Conservation (phyloP, 1,140 invertebrate genomes). For the Rhynchophorus ferrugineus region DNA sequence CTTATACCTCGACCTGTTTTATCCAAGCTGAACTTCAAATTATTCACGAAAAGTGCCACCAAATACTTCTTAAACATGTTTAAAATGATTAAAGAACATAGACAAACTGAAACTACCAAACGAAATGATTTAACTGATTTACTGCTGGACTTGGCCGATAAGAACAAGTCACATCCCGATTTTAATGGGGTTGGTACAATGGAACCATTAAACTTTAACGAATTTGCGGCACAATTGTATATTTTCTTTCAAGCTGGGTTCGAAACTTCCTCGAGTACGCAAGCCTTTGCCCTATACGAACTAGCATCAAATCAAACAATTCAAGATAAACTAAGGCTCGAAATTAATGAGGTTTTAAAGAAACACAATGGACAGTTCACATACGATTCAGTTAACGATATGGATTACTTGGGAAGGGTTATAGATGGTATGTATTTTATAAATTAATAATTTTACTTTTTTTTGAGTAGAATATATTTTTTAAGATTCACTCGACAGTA, state of each 20-base stretch:
- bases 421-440: slow-evolving; percentile 40
- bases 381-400: slow-evolving; percentile 49
- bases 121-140: slow-evolving; percentile 18
- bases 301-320: slow-evolving; percentile 42
- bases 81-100: slow-evolving; percentile 10
- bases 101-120: slow-evolving; percentile 6
- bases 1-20: slow-evolving; percentile 40
- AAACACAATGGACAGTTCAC: slow-evolving; percentile 45
- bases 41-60: slow-evolving; percentile 25
- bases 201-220: slow-evolving; percentile 23
- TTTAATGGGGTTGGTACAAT: slow-evolving; percentile 18
- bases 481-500: too few species aligned
- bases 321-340: slow-evolving; percentile 42
- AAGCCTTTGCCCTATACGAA: slow-evolving; percentile 45
- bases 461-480: too few species aligned
- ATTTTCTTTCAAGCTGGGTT: slow-evolving; percentile 49
- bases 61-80: slow-evolving; percentile 24
- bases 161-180: slow-evolving; percentile 16
- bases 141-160: slow-evolving; percentile 18
- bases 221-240: slow-evolving; percentile 40
- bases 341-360: slow-evolving; percentile 43
- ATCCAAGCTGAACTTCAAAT: slow-evolving; percentile 27
- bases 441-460: background rate
- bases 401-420: slow-evolving; percentile 41
- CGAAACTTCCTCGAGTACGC: slow-evolving; percentile 45